Evolutionary conservation across 2,113 vertebrate genomes (phyloP).

Genomic region (Serilophus lunatus): DNA sequence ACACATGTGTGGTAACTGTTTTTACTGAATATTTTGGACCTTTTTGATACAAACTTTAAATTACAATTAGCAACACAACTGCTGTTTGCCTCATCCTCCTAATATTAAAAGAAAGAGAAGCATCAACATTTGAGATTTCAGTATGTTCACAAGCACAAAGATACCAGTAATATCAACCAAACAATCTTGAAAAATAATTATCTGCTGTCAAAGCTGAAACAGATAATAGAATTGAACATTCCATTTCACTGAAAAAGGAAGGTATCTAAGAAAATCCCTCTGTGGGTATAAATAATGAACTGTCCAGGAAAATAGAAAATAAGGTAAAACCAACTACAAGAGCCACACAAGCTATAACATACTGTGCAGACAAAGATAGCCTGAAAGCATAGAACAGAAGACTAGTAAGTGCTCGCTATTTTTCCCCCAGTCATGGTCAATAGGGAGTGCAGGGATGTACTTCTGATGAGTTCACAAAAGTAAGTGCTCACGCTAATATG

Average conservation of each 20-base stretch:
- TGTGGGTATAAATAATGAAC: background rate
- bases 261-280: background rate
- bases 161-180: background rate
- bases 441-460: background rate
- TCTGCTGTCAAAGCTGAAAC: background rate
- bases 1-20: fast-evolving
- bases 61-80: background rate
- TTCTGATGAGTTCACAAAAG: background rate
- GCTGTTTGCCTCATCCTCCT: background rate
- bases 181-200: background rate
- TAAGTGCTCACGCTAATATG: background rate
- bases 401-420: background rate
- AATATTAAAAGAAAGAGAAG: background rate
- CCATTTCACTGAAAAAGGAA: background rate
- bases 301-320: background rate
- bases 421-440: background rate
- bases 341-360: background rate
- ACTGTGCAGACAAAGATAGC: background rate
- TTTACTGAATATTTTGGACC: background rate
- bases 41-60: background rate
- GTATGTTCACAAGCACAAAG: background rate
- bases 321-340: background rate
- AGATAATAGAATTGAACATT: background rate
- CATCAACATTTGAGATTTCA: background rate
- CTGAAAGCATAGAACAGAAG: background rate